Percentiles rank a stretch among this genome's conserved stretches.
Evolutionary conservation across 1,140 invertebrate species (phyloP).

Genomic region (Ooceraea biroi): DNA sequence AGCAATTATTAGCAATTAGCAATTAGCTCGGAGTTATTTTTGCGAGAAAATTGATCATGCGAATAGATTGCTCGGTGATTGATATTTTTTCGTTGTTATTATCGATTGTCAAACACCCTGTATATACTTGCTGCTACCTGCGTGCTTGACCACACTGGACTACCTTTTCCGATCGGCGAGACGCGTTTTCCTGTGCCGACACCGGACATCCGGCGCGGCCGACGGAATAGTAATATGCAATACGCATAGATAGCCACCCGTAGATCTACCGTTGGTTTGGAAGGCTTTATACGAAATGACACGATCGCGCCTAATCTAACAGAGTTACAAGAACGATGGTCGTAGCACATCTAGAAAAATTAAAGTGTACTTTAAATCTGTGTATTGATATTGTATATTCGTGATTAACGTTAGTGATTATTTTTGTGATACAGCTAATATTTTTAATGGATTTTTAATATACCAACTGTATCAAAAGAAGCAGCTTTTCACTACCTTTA

Average conservation of each 20-base stretch:
- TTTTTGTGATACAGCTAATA: too few species aligned
- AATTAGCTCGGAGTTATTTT: neutral
- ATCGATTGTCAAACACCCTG: conserved; percentile 24
- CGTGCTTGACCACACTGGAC: conserved; percentile 60
- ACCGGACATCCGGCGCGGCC: conserved; percentile 80
- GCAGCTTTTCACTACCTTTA: too few species aligned
- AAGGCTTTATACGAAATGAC: conserved; percentile 22
- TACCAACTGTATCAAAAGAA: too few species aligned
- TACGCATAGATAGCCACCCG: conserved; percentile 16
- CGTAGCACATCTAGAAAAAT: conserved; percentile 5
- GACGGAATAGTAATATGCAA: conserved; percentile 78
- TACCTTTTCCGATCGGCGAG: conserved; percentile 75
- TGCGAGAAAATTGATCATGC: neutral
- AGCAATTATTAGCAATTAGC: too few species aligned
- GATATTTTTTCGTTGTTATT: neutral
- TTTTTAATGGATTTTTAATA: too few species aligned
- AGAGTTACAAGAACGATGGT: conserved; percentile 12
- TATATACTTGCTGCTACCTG: conserved; percentile 51
- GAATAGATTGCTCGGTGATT: neutral
- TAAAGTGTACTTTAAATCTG: neutral
- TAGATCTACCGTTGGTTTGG: conserved; percentile 22
- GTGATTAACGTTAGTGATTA: too few species aligned
- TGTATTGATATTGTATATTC: too few species aligned
- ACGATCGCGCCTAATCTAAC: conserved; percentile 39
- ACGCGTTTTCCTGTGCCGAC: conserved; percentile 75